A percentile compares a stretch with the other conserved stretches of the same genome.
These are phyloP conservation scores for Oxytorus armatus DNA, from an alignment of 2,888 invertebrate genomes.

Conservation along the genomic window DNA sequence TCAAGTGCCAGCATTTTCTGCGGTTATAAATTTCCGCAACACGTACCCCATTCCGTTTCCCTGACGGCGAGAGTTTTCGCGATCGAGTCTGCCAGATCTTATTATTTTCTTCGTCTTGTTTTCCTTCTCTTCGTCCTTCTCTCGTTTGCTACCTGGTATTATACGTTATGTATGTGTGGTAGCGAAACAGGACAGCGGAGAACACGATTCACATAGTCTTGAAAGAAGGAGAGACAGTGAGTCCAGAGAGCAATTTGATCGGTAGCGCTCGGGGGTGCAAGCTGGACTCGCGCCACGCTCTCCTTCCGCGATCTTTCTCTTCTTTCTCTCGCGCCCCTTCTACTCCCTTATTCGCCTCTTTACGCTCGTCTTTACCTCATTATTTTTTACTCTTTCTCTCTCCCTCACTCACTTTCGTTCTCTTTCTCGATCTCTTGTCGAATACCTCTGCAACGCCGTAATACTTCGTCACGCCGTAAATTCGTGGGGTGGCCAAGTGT, in stretches of 20 bases:
- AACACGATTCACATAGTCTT: constrained; percentile 26
- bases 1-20: constrained; percentile 23
- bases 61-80: constrained; percentile 54
- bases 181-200: constrained; percentile 50
- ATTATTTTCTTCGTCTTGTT: constrained; percentile 51
- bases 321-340: not conserved
- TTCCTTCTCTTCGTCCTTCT: constrained; percentile 21
- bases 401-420: constrained; percentile 41
- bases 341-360: constrained; percentile 43
- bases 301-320: not conserved
- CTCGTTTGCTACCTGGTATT: constrained; percentile 62
- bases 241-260: constrained; percentile 64
- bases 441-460: constrained; percentile 53
- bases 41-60: constrained; percentile 31
- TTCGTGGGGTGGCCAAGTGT: constrained; percentile 40
- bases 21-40: constrained; percentile 50
- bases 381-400: constrained; percentile 58
- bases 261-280: constrained; percentile 67
- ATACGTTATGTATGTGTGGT: constrained; percentile 50
- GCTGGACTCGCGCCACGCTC: constrained; percentile 53
- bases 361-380: constrained; percentile 65
- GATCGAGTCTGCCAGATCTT: constrained; percentile 62
- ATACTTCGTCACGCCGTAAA: constrained; percentile 66
- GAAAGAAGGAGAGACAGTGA: constrained; percentile 17
- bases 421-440: constrained; percentile 39